These are phyloP conservation scores for Bathynomus jamesi DNA, from an alignment of 1,140 invertebrate species.

Conservation along the genomic window DNA sequence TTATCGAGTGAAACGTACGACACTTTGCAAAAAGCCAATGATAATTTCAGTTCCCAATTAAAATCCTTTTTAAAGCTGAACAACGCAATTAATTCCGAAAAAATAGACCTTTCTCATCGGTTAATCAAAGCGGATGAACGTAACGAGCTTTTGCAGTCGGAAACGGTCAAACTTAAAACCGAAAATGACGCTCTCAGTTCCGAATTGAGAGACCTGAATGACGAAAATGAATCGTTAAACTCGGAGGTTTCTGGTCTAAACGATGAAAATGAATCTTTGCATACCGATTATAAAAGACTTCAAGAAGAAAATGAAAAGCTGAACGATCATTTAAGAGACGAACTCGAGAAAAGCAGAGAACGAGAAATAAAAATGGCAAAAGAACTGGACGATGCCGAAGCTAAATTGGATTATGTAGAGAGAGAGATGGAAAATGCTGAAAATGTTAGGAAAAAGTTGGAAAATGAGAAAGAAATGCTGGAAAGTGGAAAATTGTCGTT, in stretches of 20 bases:
- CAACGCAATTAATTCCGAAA: too few relatives aligned
- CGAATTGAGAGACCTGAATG: background rate
- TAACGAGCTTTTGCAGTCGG: too few relatives aligned
- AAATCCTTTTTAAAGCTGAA: too few relatives aligned
- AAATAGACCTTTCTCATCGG: too few relatives aligned
- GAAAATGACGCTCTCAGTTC: background rate
- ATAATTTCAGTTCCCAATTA: too few relatives aligned
- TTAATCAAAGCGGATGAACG: too few relatives aligned
- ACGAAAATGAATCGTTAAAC: background rate
- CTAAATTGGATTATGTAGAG: slow-evolving; percentile 37
- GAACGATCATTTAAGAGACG: background rate
- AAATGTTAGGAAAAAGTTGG: slow-evolving; percentile 8
- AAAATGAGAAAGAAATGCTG: slow-evolving; percentile 2
- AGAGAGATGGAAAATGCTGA: slow-evolving; percentile 48
- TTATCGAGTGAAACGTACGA: too few relatives aligned
- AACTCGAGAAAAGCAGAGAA: background rate
- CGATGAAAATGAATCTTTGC: background rate
- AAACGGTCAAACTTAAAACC: slow-evolving; percentile 4
- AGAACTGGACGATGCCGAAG: slow-evolving; percentile 40
- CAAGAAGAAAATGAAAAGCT: slow-evolving; percentile 14
- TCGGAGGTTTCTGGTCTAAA: background rate
- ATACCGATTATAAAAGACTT: background rate
- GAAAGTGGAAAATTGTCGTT: background rate
- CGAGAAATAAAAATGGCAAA: slow-evolving; percentile 39
- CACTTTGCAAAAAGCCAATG: too few relatives aligned